Evolutionary conservation across 1,140 invertebrate species (phyloP), one percentile per base, ranked within the genome.

Genomic region (Zaprionus inermis): DNA sequence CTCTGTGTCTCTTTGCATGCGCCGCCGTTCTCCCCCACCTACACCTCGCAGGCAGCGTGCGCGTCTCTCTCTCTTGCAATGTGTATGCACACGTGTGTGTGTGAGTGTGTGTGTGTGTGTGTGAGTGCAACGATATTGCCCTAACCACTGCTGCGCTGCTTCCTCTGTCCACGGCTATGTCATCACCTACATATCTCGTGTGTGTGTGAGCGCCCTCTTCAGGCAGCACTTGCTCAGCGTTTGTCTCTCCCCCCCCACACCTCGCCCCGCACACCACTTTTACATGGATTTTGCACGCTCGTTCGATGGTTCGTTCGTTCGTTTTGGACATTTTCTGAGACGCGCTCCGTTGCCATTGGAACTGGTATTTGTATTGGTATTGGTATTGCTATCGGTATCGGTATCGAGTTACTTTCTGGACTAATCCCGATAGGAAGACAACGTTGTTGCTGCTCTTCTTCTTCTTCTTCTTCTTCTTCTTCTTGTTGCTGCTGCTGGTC

Each of bases 281-380:
- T 76, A 82, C 78, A 82, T 79, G 79, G 54, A 82, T 86, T 85
- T 86, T 86, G 78, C 82, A 78, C 78, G 83, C 66, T 82, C 51
- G 36, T 66, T 70, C 54, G 52, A 14, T 71, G 55, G 38, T 22
- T 73, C 18, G 73, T 44, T 60, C 44, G 54, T 30, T 72, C 59
- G 58, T 49, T 71, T 55, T 55, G 52, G 51, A 59, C 49, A 58
- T 59, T 68, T 59, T 32, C 65, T 58, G 51, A 57, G 55, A 67
- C 58, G 57, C 44, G 57, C 44, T 69, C 56, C 71, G 65, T 52
- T 75, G 18, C 51, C 61, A 36, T 44, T 60, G 38, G 16, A 38
- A 30, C n/a, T 58, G 56, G 28, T 34, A 56, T 56, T 56, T 18
- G 24, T 64, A 32, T 69, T 44, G 38, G 58, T 72, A 55, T 73